Conservation (phyloP, 2,113 vertebrate species). For the Eonycteris spelaea region DNA sequence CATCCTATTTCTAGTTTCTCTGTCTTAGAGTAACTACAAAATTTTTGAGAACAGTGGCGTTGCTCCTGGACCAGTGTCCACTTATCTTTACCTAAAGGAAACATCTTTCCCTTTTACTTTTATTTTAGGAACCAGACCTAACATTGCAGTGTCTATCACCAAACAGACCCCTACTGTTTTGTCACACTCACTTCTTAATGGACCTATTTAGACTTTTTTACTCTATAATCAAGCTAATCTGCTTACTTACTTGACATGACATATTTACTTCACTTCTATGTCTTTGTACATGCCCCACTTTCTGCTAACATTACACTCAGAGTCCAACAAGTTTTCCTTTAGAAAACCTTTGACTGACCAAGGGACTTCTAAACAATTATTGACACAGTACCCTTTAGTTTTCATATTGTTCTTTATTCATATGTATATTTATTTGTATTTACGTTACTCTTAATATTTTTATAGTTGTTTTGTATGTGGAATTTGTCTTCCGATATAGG, state of each 20-base stretch:
- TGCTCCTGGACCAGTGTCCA: neutral
- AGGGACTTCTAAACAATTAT: constrained; percentile 11
- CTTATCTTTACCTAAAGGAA: constrained; percentile 12
- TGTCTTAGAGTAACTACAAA: constrained; percentile 24
- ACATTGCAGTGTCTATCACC: constrained; percentile 5
- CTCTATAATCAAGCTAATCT: constrained; percentile 45
- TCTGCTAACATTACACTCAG: constrained; percentile 29
- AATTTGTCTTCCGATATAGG: constrained; percentile 7
- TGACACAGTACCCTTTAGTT: constrained; percentile 34
- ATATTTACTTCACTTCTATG: constrained; percentile 23
- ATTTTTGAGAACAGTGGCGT: constrained; percentile 2
- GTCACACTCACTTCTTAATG: constrained; percentile 29
- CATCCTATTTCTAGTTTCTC: constrained; percentile 19
- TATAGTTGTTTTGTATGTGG: constrained; percentile 2
- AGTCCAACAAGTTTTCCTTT: neutral
- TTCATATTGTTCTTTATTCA: constrained; percentile 40
- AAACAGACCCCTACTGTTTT: neutral
- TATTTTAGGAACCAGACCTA: constrained; percentile 35
- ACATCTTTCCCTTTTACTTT: constrained; percentile 14
- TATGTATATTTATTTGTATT: constrained; percentile 66
- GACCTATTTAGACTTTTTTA: constrained; percentile 13
- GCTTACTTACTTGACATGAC: constrained; percentile 34
- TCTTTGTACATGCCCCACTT: constrained; percentile 5
- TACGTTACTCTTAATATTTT: constrained; percentile 60
- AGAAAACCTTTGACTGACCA: constrained; percentile 4